phyloP scores from a whole-genome alignment of 1,140 invertebrate species.

The Aleiodes sp. region DNA sequence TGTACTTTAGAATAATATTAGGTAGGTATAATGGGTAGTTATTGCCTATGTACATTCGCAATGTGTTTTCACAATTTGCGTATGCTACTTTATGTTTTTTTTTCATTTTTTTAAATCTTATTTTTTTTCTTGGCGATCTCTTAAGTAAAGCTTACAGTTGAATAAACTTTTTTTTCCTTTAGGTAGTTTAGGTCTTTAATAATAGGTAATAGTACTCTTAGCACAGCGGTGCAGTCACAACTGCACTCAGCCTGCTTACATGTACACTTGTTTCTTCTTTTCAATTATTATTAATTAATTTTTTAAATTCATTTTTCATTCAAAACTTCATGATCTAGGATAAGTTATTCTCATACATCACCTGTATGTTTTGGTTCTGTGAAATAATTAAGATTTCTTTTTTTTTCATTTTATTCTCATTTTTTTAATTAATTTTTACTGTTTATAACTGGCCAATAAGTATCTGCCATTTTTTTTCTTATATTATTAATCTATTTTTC shows the following conservation, averaged over 20 bases:
- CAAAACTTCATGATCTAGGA: conserved; percentile 40
- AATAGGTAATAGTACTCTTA: conserved; percentile 53
- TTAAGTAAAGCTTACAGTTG: conserved; percentile 54
- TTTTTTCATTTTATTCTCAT: conserved; percentile 38
- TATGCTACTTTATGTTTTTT: conserved; percentile 34
- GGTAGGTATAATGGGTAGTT: conserved; percentile 48
- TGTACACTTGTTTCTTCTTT: conserved; percentile 19
- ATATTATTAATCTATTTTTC: conserved; percentile 57
- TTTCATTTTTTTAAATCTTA: not conserved
- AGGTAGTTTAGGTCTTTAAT: conserved; percentile 51
- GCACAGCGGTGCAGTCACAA: conserved; percentile 24
- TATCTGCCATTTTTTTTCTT: conserved; percentile 57
- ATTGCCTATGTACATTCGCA: conserved; percentile 51
- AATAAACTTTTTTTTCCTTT: conserved; percentile 48
- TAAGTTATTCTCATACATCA: conserved; percentile 45
- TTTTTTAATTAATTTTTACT: conserved; percentile 55
- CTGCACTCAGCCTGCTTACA: conserved; percentile 8
- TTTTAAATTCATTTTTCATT: not conserved
- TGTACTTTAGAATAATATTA: conserved; percentile 51
- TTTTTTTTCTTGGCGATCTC: conserved; percentile 46
- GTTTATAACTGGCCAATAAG: conserved; percentile 60
- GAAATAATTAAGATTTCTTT: conserved; percentile 55
- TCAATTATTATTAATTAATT: not conserved
- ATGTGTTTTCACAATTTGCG: conserved; percentile 34
- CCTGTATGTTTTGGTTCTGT: conserved; percentile 54